phyloP scores from a whole-genome alignment of 2,888 invertebrate genomes.

The Argyresthia albistria region DNA sequence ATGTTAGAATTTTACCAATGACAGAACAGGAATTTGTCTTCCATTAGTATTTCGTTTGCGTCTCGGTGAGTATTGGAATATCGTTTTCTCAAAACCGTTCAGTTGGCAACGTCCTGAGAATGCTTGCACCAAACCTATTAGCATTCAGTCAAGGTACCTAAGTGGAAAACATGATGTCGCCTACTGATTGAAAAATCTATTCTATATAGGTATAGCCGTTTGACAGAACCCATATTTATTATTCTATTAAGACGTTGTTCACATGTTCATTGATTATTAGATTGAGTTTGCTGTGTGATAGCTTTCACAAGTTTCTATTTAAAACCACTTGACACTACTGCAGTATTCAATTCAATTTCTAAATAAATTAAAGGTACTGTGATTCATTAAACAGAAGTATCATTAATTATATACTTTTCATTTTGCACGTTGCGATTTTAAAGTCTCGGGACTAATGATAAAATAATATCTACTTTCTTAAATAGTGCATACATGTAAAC shows the following conservation, averaged over 20 bases:
- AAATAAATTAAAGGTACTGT: too few relatives aligned
- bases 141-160: slow-evolving; percentile 36
- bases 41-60: slow-evolving; percentile 48
- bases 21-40: slow-evolving; percentile 47
- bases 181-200: slow-evolving; percentile 53
- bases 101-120: slow-evolving; percentile 55
- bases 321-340: too few relatives aligned
- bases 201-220: slow-evolving; percentile 1
- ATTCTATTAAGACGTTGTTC: neutral
- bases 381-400: too few relatives aligned
- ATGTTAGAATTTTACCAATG: slow-evolving; percentile 49
- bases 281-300: too few relatives aligned
- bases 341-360: too few relatives aligned
- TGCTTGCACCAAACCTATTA: slow-evolving; percentile 35
- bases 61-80: slow-evolving; percentile 39
- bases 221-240: neutral
- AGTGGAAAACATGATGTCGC: slow-evolving; percentile 26
- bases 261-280: too few relatives aligned
- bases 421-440: too few relatives aligned
- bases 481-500: too few relatives aligned
- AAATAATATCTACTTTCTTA: too few relatives aligned
- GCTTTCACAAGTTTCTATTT: too few relatives aligned
- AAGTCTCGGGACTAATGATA: too few relatives aligned
- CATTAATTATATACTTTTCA: too few relatives aligned
- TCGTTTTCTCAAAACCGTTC: slow-evolving; percentile 67